phyloP scores from a whole-genome alignment of 2,797 vertebrate species.

The Jordanella pulchra region DNA sequence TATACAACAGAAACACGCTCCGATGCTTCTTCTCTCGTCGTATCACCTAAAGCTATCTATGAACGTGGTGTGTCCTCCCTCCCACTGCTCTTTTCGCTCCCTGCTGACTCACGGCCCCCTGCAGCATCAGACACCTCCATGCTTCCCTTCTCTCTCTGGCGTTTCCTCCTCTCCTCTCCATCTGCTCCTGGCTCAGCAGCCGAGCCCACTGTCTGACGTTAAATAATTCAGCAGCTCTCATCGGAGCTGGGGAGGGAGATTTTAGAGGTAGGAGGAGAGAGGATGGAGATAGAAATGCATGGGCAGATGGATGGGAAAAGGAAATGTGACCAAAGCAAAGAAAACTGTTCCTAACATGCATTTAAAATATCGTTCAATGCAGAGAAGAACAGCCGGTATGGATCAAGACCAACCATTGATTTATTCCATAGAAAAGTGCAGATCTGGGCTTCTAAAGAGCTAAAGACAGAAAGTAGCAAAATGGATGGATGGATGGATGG shows the following conservation, averaged over 20 bases:
- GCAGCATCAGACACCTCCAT: slow-evolving; percentile 47
- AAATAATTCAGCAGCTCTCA: slow-evolving; percentile 73
- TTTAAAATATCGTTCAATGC: slow-evolving; percentile 18
- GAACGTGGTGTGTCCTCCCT: slow-evolving; percentile 40
- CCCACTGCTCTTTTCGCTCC: slow-evolving; percentile 45
- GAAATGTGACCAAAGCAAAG: slow-evolving; percentile 27
- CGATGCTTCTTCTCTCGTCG: slow-evolving; percentile 38
- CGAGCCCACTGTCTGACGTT: slow-evolving; percentile 56
- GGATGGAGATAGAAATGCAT: slow-evolving; percentile 40
- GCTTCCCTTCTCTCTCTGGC: slow-evolving; percentile 31
- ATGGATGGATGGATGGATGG: too few species aligned
- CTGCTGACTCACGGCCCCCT: slow-evolving; percentile 69
- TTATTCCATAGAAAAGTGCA: not conserved
- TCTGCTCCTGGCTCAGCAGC: slow-evolving; percentile 49
- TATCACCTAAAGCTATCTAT: slow-evolving; percentile 58
- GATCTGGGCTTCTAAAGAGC: too few species aligned
- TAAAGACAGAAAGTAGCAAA: too few species aligned
- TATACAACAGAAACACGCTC: slow-evolving; percentile 16
- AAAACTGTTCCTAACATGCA: slow-evolving; percentile 42
- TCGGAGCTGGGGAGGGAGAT: slow-evolving; percentile 36
- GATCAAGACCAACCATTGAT: not conserved
- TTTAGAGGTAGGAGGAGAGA: slow-evolving; percentile 17
- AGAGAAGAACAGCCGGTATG: slow-evolving; percentile 23
- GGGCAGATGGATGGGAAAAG: slow-evolving; percentile 50
- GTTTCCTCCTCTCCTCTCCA: slow-evolving; percentile 25